Evolutionary conservation across 2,797 vertebrate species (phyloP).

Genomic region (Sebastes hubbsi): DNA sequence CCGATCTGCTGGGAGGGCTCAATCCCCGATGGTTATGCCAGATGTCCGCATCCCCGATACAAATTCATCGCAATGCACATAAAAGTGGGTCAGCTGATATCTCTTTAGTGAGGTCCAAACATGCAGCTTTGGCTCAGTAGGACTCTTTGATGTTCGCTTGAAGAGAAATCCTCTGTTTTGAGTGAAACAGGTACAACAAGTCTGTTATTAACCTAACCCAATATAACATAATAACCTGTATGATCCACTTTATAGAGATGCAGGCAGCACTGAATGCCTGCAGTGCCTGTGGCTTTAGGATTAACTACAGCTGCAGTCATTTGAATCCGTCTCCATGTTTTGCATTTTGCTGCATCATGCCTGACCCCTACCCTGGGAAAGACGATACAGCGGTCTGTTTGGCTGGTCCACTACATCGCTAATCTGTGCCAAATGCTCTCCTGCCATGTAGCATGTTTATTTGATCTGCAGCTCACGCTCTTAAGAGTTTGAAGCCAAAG

Average conservation of each 20-base stretch:
- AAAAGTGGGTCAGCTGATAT: conserved; percentile 44
- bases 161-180: neutral
- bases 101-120: conserved; percentile 18
- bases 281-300: conserved; percentile 36
- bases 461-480: neutral
- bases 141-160: neutral
- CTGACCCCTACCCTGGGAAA: conserved; percentile 49
- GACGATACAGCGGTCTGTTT: conserved; percentile 26
- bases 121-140: conserved; percentile 1
- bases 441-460: neutral
- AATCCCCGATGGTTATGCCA: conserved; percentile 38
- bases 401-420: conserved; percentile 2
- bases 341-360: conserved; percentile 65
- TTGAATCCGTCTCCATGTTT: conserved; percentile 51
- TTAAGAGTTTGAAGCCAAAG: neutral
- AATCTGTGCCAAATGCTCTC: conserved; percentile 15
- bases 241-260: neutral
- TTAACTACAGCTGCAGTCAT: conserved; percentile 42
- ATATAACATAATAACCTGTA: neutral
- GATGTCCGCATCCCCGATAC: conserved; percentile 53
- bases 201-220: neutral
- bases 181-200: neutral
- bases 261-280: neutral
- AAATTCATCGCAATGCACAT: conserved; percentile 40
- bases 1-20: conserved; percentile 16